A percentile compares a stretch with the other conserved stretches of the same genome.
Evolutionary conservation across 2,113 vertebrate species (phyloP).

Genomic region (Gymnarchus niloticus): DNA sequence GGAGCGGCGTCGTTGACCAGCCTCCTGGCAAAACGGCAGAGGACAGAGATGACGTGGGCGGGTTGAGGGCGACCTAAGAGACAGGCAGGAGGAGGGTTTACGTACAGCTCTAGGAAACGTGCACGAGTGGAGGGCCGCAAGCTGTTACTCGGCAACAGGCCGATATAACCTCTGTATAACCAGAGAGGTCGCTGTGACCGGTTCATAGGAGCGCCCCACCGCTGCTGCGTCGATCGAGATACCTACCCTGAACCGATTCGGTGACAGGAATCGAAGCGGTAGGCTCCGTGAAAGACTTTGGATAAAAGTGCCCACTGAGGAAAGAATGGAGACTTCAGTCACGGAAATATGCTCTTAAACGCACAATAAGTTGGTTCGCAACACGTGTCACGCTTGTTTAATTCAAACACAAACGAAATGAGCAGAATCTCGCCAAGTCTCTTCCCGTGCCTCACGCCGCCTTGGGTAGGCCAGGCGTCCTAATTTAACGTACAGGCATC

Average conservation of each 20-base stretch:
- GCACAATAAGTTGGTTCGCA: no score
- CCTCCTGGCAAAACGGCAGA: not conserved
- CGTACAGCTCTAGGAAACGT: not conserved
- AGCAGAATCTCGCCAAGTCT: no score
- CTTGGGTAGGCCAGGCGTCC: not conserved
- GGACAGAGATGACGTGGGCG: no score
- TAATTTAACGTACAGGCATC: no score
- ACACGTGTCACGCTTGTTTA: no score
- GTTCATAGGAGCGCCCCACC: not conserved
- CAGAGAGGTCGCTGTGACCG: not conserved
- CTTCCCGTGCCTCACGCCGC: not conserved
- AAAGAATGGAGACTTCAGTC: not conserved
- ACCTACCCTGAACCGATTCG: not conserved
- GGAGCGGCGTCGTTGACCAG: not conserved
- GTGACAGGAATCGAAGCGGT: not conserved
- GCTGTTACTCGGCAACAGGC: not conserved
- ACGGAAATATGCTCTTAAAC: no score
- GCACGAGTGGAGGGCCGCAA: no score
- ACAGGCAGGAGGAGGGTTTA: not conserved
- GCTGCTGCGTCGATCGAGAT: no score
- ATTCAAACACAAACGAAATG: no score
- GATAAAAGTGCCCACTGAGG: not conserved
- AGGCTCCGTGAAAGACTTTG: not conserved
- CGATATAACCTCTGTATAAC: not conserved
- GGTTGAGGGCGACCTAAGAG: not conserved